These are phyloP conservation scores for Panagrolaimus sp. DNA, from an alignment of 1,140 invertebrate species.

Conservation along the genomic window DNA sequence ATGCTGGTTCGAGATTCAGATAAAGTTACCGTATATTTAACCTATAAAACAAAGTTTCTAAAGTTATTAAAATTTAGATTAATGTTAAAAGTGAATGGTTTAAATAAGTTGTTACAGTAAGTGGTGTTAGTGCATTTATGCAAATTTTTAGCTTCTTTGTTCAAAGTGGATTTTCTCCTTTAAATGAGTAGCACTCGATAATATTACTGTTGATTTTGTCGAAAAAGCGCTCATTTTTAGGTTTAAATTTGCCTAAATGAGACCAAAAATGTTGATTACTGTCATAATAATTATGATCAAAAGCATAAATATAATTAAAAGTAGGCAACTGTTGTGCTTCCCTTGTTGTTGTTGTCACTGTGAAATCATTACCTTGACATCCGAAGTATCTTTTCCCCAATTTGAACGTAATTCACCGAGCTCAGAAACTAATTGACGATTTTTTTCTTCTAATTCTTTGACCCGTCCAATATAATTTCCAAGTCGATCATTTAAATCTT, in stretches of 20 bases:
- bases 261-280: not conserved
- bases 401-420: slow-evolving; percentile 54
- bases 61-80: too few species aligned
- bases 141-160: too few species aligned
- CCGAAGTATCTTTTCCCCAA: slow-evolving; percentile 58
- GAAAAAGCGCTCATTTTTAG: not conserved
- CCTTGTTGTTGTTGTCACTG: too few species aligned
- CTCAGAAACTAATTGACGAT: slow-evolving; percentile 55
- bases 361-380: slow-evolving; percentile 58
- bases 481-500: slow-evolving; percentile 57
- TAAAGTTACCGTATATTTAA: slow-evolving; percentile 53
- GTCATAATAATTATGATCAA: too few species aligned
- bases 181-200: too few species aligned
- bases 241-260: not conserved
- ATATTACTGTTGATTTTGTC: too few species aligned
- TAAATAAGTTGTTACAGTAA: not conserved
- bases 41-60: slow-evolving; percentile 31
- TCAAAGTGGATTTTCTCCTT: too few species aligned
- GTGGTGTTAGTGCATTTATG: too few species aligned
- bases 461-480: slow-evolving; percentile 59
- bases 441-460: slow-evolving; percentile 59
- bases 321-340: too few species aligned
- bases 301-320: too few species aligned
- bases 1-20: slow-evolving; percentile 58
- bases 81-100: too few species aligned